Percentiles rank a stretch among this genome's conserved stretches.
phyloP scores from a whole-genome alignment of 2,888 invertebrate species.

The Pristionchus fissidentatus region DNA sequence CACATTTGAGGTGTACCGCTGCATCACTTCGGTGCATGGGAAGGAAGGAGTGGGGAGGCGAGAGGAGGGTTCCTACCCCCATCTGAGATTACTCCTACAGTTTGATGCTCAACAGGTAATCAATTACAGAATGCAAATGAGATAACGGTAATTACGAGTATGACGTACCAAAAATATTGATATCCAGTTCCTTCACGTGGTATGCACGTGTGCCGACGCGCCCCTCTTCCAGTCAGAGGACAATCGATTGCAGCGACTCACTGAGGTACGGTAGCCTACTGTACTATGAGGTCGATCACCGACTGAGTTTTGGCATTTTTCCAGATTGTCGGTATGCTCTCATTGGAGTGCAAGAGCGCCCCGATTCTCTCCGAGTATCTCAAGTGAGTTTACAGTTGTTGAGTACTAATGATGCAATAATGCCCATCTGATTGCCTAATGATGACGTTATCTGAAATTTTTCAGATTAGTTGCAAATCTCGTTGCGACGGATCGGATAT shows the following conservation, averaged over 20 bases:
- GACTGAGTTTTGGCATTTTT: background rate
- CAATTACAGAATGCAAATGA: background rate
- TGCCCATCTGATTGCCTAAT: too few relatives aligned
- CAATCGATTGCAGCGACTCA: conserved; percentile 57
- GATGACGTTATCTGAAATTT: background rate
- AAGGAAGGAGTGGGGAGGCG: conserved; percentile 52
- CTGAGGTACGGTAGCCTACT: conserved; percentile 52
- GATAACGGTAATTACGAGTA: background rate
- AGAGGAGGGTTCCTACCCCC: conserved; percentile 61
- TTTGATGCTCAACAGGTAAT: conserved; percentile 84
- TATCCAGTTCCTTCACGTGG: conserved; percentile 68
- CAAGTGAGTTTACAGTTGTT: background rate
- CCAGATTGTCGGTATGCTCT: conserved; percentile 43
- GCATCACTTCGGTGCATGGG: conserved; percentile 59
- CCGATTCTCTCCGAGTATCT: conserved; percentile 36
- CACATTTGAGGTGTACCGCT: conserved; percentile 57
- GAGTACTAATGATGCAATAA: too few relatives aligned
- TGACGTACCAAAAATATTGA: background rate
- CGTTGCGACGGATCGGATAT: conserved; percentile 38
- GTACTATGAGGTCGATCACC: background rate
- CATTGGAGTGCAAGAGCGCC: conserved; percentile 22
- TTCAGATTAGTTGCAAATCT: conserved; percentile 43
- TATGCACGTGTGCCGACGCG: conserved; percentile 69
- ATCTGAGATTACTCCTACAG: conserved; percentile 82
- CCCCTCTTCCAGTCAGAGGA: conserved; percentile 60